Evolutionary conservation across 2,797 vertebrate genomes (phyloP).

Genomic region (Nyctibius grandis): DNA sequence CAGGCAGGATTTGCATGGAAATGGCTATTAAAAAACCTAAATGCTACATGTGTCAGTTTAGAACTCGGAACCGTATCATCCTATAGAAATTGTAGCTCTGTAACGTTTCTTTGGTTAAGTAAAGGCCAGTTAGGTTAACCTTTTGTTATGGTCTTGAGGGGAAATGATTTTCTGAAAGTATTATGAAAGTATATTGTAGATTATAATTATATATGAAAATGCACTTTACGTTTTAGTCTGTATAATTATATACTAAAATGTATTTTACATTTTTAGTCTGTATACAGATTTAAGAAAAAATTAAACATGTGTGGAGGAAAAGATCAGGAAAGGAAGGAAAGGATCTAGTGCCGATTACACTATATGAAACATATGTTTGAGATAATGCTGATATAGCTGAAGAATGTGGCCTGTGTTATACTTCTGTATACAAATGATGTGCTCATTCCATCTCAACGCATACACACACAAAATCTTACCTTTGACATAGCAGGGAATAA

Average conservation of each 20-base stretch:
- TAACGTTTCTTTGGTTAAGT: background rate
- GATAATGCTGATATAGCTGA: slow-evolving; percentile 16
- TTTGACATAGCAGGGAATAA: background rate
- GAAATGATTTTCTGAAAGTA: background rate
- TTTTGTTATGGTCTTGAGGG: background rate
- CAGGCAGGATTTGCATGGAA: background rate
- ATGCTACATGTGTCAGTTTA: background rate
- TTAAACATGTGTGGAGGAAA: background rate
- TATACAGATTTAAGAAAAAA: slow-evolving; percentile 1
- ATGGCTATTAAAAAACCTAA: background rate
- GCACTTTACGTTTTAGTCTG: background rate
- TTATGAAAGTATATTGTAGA: background rate
- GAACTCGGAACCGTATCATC: background rate
- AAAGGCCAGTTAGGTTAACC: background rate
- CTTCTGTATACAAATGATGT: background rate
- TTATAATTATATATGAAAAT: background rate
- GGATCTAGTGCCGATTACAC: slow-evolving; percentile 14
- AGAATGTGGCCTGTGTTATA: background rate
- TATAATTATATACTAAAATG: background rate
- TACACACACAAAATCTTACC: background rate
- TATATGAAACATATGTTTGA: slow-evolving; percentile 14
- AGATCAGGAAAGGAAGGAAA: slow-evolving; percentile 26
- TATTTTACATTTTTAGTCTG: background rate
- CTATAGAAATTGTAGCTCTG: background rate
- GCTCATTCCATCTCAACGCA: background rate